Evolutionary conservation across 30 jellyfish, hydroid and myxozoan genomes (phyloP).

Genomic region (Aurelia sp.): DNA sequence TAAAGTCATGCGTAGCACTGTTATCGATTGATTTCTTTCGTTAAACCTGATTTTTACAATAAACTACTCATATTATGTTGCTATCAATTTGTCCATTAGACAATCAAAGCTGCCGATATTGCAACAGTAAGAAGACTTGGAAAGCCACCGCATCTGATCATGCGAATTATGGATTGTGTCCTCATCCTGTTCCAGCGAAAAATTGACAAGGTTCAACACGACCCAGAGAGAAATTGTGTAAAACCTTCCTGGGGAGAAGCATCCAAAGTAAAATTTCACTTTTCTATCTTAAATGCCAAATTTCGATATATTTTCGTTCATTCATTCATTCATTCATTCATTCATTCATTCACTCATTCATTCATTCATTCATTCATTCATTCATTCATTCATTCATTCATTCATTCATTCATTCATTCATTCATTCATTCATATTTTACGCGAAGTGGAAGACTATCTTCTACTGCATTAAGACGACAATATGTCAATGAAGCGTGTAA

Average conservation of each 20-base stretch:
- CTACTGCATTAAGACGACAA: too few species aligned
- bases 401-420: too few species aligned
- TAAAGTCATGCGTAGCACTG: neutral
- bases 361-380: too few species aligned
- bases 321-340: too few species aligned
- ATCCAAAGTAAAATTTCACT: slow-evolving; percentile 49
- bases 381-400: too few species aligned
- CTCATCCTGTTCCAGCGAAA: slow-evolving; percentile 66
- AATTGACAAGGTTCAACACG: slow-evolving; percentile 62
- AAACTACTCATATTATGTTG: neutral
- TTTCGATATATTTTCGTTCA: too few species aligned
- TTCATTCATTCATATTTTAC: too few species aligned
- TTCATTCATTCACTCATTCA: too few species aligned
- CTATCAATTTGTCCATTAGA: slow-evolving; percentile 26
- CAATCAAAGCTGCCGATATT: slow-evolving; percentile 88
- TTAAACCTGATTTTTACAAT: neutral
- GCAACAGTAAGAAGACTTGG: slow-evolving; percentile 93
- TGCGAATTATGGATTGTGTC: slow-evolving; percentile 94
- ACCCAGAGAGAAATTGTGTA: slow-evolving; percentile 68
- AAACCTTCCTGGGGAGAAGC: slow-evolving; percentile 88
- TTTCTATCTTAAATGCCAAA: neutral
- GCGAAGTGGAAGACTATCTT: too few species aligned
- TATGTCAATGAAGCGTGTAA: too few species aligned
- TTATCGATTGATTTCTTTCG: neutral
- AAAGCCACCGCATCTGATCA: slow-evolving; percentile 87